Conservation (phyloP, 2,888 invertebrate genomes). For the Tridacna crocea region DNA sequence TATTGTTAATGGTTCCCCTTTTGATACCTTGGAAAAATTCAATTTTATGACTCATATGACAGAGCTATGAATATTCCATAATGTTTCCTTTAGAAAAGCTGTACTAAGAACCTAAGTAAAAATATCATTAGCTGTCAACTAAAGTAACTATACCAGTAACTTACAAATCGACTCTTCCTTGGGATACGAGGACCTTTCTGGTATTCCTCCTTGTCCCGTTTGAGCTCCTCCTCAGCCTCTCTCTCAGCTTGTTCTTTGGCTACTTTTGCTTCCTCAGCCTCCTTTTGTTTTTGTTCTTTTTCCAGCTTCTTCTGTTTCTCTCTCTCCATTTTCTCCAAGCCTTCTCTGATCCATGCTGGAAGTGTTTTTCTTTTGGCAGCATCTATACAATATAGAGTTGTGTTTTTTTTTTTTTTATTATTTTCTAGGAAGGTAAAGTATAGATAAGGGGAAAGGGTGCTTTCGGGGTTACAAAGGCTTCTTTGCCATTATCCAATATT, state of each 20-base stretch:
- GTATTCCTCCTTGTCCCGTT: slow-evolving; percentile 79
- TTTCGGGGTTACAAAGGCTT: too few species aligned
- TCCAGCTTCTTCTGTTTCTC: slow-evolving; percentile 86
- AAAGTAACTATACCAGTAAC: slow-evolving; percentile 58
- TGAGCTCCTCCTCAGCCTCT: slow-evolving; percentile 74
- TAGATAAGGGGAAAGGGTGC: too few species aligned
- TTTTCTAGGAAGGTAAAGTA: too few species aligned
- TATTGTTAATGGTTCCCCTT: too few species aligned
- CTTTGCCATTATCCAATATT: too few species aligned
- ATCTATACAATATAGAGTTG: slow-evolving; percentile 62
- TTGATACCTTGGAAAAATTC: too few species aligned
- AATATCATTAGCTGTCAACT: neutral
- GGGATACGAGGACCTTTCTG: slow-evolving; percentile 84
- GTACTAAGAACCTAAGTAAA: too few species aligned
- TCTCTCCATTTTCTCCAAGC: slow-evolving; percentile 97
- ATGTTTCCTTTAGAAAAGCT: too few species aligned
- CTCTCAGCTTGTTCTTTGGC: slow-evolving; percentile 87
- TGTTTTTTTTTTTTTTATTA: too few species aligned
- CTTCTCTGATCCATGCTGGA: slow-evolving; percentile 99
- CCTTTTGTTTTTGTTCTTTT: slow-evolving; percentile 89
- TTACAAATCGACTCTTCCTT: slow-evolving; percentile 87
- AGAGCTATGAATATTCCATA: too few species aligned
- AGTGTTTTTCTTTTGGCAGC: slow-evolving; percentile 89
- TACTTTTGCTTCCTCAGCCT: slow-evolving; percentile 86
- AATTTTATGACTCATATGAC: too few species aligned